Evolutionary conservation across 2,888 invertebrate species (phyloP).

Genomic region (Hydroisotoma schaefferi): DNA sequence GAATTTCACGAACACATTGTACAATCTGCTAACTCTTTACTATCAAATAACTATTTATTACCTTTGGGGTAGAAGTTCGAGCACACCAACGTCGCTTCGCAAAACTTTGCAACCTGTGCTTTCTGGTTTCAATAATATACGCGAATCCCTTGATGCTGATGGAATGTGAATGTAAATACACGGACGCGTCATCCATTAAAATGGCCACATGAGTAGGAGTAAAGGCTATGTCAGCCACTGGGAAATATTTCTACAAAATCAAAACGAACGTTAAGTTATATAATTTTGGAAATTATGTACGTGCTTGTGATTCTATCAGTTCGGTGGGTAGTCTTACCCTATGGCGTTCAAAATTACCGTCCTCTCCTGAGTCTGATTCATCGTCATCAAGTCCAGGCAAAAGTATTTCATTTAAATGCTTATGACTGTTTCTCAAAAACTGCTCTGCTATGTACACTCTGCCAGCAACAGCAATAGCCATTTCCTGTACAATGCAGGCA

Average conservation of each 20-base stretch:
- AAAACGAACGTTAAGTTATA: too few relatives aligned
- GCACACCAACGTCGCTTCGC: constrained; percentile 35
- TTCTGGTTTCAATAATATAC: constrained; percentile 1
- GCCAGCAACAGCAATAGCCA: constrained; percentile 27
- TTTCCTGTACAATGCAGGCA: constrained; percentile 30
- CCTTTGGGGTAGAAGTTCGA: constrained; percentile 17
- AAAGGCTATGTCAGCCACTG: constrained; percentile 22
- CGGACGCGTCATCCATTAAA: constrained; percentile 20
- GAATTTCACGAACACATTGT: too few relatives aligned
- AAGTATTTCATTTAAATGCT: background rate
- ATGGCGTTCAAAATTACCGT: background rate
- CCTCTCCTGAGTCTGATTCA: background rate
- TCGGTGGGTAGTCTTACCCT: too few relatives aligned
- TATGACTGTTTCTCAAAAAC: background rate
- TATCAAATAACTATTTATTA: too few relatives aligned
- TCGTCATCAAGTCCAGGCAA: background rate
- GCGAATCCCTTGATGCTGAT: constrained; percentile 15
- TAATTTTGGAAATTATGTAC: too few relatives aligned
- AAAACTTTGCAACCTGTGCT: constrained; percentile 14
- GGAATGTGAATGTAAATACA: constrained; percentile 25
- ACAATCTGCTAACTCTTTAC: too few relatives aligned
- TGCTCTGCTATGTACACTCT: constrained; percentile 19
- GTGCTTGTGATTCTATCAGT: too few relatives aligned
- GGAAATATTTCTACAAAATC: constrained; percentile 14
- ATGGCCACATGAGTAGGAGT: constrained; percentile 32